Percentiles rank a stretch among this genome's conserved stretches.
Evolutionary conservation across 2,888 invertebrate species (phyloP).

Genomic region (Yponomeuta cagnagella): DNA sequence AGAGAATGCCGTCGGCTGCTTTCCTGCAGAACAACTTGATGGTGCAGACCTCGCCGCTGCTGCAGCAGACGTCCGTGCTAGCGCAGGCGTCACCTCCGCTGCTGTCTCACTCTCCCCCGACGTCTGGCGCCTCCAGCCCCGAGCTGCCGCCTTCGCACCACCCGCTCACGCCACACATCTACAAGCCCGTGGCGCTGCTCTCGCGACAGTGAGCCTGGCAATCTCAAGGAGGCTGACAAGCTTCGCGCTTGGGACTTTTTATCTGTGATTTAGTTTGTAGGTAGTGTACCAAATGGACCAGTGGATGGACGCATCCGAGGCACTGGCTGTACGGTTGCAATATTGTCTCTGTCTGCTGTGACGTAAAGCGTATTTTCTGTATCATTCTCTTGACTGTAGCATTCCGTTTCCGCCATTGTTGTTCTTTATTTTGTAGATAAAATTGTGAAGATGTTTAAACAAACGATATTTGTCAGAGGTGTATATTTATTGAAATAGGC

Average conservation of each 20-base stretch:
- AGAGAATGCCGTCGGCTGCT: constrained; percentile 45
- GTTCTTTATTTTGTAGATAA: constrained; percentile 31
- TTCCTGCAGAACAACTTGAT: constrained; percentile 48
- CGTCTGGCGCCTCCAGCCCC: constrained; percentile 58
- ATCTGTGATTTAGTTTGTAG: constrained; percentile 27
- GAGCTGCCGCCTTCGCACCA: constrained; percentile 60
- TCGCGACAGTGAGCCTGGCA: constrained; percentile 61
- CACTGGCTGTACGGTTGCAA: constrained; percentile 32
- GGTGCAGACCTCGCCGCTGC: constrained; percentile 37
- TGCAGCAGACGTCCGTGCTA: constrained; percentile 42
- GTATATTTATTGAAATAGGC: constrained; percentile 63
- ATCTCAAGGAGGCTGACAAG: constrained; percentile 39
- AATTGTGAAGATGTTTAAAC: constrained; percentile 48
- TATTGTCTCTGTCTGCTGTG: constrained; percentile 28
- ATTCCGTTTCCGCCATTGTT: constrained; percentile 39
- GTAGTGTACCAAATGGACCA: constrained; percentile 46
- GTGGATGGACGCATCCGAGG: constrained; percentile 28
- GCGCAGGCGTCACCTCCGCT: constrained; percentile 62
- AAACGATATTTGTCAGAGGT: constrained; percentile 43
- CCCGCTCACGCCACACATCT: constrained; percentile 63
- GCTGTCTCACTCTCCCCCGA: constrained; percentile 50
- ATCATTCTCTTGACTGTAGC: constrained; percentile 36
- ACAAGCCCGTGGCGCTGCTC: constrained; percentile 75
- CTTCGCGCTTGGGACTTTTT: constrained; percentile 1
- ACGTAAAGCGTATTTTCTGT: constrained; percentile 26